phyloP scores from a whole-genome alignment of 2,113 vertebrate species.

The Halcyon senegalensis region DNA sequence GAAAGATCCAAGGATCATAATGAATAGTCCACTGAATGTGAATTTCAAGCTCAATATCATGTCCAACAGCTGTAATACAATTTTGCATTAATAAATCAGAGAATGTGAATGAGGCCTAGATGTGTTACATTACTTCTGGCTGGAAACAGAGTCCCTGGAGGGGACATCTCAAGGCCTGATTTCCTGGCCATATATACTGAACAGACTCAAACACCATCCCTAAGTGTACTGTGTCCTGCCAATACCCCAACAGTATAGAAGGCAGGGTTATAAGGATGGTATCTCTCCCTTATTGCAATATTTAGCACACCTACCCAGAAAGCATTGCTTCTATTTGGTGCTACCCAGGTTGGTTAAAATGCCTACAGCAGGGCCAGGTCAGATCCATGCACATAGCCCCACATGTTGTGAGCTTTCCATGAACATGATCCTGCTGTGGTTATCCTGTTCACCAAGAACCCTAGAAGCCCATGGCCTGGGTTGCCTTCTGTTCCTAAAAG shows the following conservation, averaged over 20 bases:
- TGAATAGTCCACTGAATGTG: neutral
- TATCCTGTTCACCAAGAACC: fast-evolving
- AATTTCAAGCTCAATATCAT: neutral
- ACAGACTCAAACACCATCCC: neutral
- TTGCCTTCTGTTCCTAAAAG: neutral
- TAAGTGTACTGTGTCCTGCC: neutral
- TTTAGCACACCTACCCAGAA: neutral
- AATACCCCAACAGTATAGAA: neutral
- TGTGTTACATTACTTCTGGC: neutral
- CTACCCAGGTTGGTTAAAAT: neutral
- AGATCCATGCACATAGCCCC: neutral
- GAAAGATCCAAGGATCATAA: neutral
- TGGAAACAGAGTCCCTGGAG: neutral
- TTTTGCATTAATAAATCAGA: neutral
- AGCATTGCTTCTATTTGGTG: neutral
- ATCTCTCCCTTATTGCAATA: neutral
- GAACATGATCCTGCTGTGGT: neutral
- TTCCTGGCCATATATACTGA: neutral
- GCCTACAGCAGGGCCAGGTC: neutral
- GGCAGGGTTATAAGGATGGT: neutral
- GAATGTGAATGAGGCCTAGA: neutral
- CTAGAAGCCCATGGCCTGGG: neutral
- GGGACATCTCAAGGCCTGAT: neutral
- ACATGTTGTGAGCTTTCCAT: neutral
- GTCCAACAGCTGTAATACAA: neutral